phyloP scores from a whole-genome alignment of 2,888 invertebrate species.

The Pomacea canaliculata region DNA sequence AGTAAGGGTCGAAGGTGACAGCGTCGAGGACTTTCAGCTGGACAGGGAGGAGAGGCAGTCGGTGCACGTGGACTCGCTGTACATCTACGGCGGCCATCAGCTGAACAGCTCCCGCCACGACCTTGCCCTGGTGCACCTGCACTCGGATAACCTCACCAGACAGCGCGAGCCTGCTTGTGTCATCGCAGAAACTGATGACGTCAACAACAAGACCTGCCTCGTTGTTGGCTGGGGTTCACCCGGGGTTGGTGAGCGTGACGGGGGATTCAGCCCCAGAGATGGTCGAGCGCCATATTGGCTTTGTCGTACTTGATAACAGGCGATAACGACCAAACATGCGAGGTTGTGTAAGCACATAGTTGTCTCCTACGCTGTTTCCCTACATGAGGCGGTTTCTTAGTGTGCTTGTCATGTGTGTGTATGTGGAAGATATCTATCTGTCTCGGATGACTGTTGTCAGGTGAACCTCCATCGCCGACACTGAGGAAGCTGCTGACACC shows the following conservation, averaged over 20 bases:
- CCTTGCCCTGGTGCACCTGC: constrained; percentile 17
- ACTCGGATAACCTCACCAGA: constrained; percentile 5
- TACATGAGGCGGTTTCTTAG: no score
- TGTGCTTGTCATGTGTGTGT: no score
- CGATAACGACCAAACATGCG: no score
- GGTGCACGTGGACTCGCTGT: constrained; percentile 11
- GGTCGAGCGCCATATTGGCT: no score
- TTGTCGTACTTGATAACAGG: no score
- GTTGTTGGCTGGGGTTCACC: constrained; percentile 16
- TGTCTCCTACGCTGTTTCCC: no score
- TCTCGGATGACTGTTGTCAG: no score
- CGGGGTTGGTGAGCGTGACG: neutral
- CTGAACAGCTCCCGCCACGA: constrained; percentile 4
- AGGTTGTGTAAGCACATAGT: no score
- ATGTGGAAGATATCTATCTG: no score
- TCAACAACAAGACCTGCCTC: constrained; percentile 13
- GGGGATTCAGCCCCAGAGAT: neutral
- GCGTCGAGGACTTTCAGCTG: neutral
- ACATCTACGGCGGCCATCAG: constrained; percentile 5
- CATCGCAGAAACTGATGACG: constrained; percentile 17
- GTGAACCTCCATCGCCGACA: no score
- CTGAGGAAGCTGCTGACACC: neutral
- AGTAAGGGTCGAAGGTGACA: neutral
- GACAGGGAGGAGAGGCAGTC: neutral
- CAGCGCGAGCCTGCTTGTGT: neutral